phyloP scores from a whole-genome alignment of 2,888 invertebrate genomes.

The Hypselothyrea guttata region DNA sequence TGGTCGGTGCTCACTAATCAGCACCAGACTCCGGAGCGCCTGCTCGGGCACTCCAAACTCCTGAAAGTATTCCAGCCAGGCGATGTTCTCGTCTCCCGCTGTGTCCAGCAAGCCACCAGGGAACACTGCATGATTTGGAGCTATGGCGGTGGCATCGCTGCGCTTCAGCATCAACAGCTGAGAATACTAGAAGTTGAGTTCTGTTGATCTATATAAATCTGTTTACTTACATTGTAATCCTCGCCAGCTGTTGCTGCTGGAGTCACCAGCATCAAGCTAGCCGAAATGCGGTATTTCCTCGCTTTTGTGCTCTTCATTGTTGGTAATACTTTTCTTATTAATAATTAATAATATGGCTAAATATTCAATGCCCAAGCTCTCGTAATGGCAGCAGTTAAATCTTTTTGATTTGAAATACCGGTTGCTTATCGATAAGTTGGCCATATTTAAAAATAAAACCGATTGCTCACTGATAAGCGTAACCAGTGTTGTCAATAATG shows the following conservation, averaged over 20 bases:
- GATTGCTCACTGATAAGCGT: constrained; percentile 22
- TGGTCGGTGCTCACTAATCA: constrained; percentile 81
- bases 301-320: not conserved
- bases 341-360: not conserved
- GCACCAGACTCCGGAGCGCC: constrained; percentile 81
- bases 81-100: constrained; percentile 85
- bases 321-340: not conserved
- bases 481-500: constrained; percentile 4
- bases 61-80: constrained; percentile 88
- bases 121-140: constrained; percentile 91
- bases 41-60: constrained; percentile 84
- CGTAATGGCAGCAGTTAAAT: constrained; percentile 1
- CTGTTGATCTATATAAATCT: not conserved
- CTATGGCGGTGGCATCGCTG: constrained; percentile 86
- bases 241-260: constrained; percentile 11
- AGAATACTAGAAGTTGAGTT: not conserved
- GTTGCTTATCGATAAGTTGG: constrained; percentile 28
- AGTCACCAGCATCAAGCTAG: constrained; percentile 85
- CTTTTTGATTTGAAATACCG: not conserved
- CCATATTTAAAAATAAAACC: constrained; percentile 11
- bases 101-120: constrained; percentile 90
- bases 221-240: constrained; percentile 58
- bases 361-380: not conserved
- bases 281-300: constrained; percentile 85
- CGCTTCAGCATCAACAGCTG: constrained; percentile 84